Percentiles rank a stretch among this genome's conserved stretches.
Conservation (phyloP, 2,797 vertebrate species). For the Scarus forsteni region DNA sequence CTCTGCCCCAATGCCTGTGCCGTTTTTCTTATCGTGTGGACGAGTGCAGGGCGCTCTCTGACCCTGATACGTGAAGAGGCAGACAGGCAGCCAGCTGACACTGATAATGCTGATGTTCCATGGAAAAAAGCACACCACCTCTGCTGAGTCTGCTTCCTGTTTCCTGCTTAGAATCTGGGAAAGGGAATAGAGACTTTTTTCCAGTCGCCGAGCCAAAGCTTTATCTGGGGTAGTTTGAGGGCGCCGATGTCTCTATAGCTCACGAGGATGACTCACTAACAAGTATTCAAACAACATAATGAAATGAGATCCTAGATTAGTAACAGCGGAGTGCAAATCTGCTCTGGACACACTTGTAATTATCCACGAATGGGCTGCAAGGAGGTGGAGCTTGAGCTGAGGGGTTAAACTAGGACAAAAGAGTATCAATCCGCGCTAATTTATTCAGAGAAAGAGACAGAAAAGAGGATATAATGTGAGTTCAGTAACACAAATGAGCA, state of each 20-base stretch:
- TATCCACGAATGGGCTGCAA: slow-evolving; percentile 28
- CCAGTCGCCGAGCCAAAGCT: slow-evolving; percentile 22
- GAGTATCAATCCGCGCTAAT: background rate
- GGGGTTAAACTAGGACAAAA: slow-evolving; percentile 8
- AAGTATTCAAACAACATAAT: slow-evolving; percentile 42
- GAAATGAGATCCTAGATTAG: slow-evolving; percentile 56
- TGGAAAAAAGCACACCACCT: slow-evolving; percentile 7
- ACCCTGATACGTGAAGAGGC: slow-evolving; percentile 47
- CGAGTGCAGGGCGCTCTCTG: slow-evolving; percentile 65
- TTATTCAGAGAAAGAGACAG: background rate
- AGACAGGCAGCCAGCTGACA: slow-evolving; percentile 34
- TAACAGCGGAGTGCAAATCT: slow-evolving; percentile 40
- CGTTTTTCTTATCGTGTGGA: slow-evolving; percentile 49
- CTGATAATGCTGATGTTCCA: slow-evolving; percentile 55
- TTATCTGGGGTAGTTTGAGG: slow-evolving; percentile 37
- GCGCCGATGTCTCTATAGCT: slow-evolving; percentile 45
- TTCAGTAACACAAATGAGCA: slow-evolving; percentile 1
- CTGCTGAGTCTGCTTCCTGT: slow-evolving; percentile 70
- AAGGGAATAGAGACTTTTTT: slow-evolving; percentile 32
- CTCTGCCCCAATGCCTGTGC: slow-evolving; percentile 17
- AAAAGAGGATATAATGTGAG: slow-evolving; percentile 2
- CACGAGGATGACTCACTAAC: slow-evolving; percentile 53
- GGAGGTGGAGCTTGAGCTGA: background rate
- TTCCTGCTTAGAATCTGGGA: slow-evolving; percentile 66
- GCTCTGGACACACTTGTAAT: slow-evolving; percentile 45